These are phyloP conservation scores for Talpa occidentalis DNA, from an alignment of 2,113 vertebrate species.

Conservation along the genomic window DNA sequence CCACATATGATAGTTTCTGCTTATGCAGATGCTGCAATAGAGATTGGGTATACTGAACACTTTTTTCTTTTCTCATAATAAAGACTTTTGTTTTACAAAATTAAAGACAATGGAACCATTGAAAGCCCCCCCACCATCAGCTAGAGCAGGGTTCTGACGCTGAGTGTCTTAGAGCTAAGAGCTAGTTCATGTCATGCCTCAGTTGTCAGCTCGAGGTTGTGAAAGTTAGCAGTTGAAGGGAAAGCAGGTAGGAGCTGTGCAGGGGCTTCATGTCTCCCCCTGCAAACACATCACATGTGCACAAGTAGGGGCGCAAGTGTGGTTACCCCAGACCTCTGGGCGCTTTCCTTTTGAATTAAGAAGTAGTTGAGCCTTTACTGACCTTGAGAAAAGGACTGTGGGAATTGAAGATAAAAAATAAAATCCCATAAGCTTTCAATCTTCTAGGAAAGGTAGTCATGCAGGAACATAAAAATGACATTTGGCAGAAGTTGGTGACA, in stretches of 20 bases:
- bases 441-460: neutral
- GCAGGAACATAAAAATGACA: neutral
- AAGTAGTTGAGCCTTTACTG: neutral
- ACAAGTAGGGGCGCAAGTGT: neutral
- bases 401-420: neutral
- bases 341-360: neutral
- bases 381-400: neutral
- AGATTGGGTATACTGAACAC: neutral
- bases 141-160: neutral
- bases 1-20: neutral
- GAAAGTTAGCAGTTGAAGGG: neutral
- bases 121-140: neutral
- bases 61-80: neutral
- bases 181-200: neutral
- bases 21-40: neutral
- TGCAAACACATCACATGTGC: neutral
- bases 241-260: neutral
- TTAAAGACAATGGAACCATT: neutral
- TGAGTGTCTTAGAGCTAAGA: no score
- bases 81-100: neutral
- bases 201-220: neutral
- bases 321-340: neutral
- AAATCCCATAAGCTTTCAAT: neutral
- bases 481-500: neutral
- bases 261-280: no score